Conservation (phyloP, 1,140 invertebrate genomes). For the Leptonema lineaticorne region DNA sequence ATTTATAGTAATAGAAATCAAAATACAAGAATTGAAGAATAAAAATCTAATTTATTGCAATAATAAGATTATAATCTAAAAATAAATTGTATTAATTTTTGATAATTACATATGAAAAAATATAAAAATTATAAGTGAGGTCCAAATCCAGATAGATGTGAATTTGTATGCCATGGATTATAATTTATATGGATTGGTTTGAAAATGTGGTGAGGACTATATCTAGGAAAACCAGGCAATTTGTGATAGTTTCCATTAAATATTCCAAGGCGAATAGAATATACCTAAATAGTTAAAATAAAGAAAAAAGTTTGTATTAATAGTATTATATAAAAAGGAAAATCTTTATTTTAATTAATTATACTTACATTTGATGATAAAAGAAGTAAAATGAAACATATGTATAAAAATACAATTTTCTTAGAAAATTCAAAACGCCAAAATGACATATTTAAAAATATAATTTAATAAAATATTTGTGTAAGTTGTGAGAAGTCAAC, state of each 20-base stretch:
- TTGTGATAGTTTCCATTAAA: slow-evolving; percentile 32
- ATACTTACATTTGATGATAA: not conserved
- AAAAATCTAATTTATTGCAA: not conserved
- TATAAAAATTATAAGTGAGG: not conserved
- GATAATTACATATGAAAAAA: not conserved
- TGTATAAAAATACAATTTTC: slow-evolving; percentile 2
- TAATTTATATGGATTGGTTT: slow-evolving; percentile 26
- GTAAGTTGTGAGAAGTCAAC: not conserved
- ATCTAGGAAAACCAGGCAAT: not conserved
- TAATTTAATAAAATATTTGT: not conserved
- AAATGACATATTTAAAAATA: not conserved
- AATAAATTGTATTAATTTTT: not conserved
- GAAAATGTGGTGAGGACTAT: slow-evolving; percentile 1
- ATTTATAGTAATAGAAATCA: not conserved
- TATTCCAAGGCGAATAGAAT: slow-evolving; percentile 20
- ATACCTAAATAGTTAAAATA: slow-evolving; percentile 15
- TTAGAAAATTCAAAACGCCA: not conserved
- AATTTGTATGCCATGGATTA: slow-evolving; percentile 9
- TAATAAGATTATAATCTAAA: not conserved
- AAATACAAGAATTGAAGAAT: not conserved
- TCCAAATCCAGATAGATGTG: not conserved
- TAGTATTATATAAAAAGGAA: not conserved
- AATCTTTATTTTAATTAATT: not conserved
- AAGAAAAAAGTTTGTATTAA: not conserved
- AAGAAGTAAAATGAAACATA: not conserved